phyloP scores from a whole-genome alignment of 2,888 invertebrate species.

The Geophilus truncorum region DNA sequence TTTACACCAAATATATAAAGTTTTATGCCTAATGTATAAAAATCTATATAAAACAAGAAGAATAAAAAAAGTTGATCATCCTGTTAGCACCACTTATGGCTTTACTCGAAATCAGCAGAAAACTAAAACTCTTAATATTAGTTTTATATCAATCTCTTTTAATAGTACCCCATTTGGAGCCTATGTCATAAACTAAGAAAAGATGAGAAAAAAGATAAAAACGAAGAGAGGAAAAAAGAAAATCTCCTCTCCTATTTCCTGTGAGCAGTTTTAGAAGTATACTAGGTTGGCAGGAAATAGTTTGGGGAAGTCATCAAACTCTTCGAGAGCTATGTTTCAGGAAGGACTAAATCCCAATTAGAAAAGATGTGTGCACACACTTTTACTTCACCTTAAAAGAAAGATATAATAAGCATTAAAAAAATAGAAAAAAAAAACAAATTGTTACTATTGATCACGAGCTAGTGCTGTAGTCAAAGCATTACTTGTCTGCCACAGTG shows the following conservation, averaged over 20 bases:
- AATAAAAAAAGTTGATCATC: neutral
- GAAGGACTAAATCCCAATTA: constrained; percentile 8
- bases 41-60: neutral
- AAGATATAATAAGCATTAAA: neutral
- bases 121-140: neutral
- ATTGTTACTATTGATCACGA: neutral
- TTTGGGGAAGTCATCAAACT: constrained; percentile 12
- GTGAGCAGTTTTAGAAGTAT: neutral
- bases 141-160: neutral
- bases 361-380: neutral
- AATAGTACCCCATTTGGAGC: neutral
- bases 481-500: too few species aligned
- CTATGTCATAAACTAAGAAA: neutral
- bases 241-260: constrained; percentile 7
- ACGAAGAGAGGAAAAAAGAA: neutral
- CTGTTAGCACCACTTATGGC: neutral
- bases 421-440: neutral
- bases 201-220: neutral
- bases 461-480: neutral
- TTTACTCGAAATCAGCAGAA: neutral
- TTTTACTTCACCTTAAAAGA: too few species aligned
- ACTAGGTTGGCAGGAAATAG: constrained; percentile 5
- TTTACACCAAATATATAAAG: neutral
- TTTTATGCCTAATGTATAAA: neutral
- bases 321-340: constrained; percentile 24